Evolutionary conservation across 2,888 invertebrate genomes (phyloP).

Genomic region (Eristalis pertinax): DNA sequence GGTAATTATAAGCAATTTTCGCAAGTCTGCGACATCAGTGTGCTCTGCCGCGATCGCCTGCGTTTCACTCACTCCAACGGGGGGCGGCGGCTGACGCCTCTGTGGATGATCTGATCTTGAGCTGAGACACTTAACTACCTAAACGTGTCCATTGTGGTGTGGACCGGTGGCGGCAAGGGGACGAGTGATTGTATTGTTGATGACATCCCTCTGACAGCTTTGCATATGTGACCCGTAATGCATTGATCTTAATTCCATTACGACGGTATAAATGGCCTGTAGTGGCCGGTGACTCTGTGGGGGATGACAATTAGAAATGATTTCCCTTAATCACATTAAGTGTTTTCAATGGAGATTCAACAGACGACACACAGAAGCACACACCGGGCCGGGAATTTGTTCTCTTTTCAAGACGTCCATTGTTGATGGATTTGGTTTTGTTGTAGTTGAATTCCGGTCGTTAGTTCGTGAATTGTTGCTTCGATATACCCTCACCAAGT

Average conservation of each 20-base stretch:
- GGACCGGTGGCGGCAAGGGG: background rate
- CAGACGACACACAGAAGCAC: background rate
- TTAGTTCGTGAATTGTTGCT: background rate
- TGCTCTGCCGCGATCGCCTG: background rate
- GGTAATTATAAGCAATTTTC: constrained; percentile 52
- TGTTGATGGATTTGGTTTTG: background rate
- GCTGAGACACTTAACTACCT: constrained; percentile 8
- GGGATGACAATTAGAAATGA: constrained; percentile 60
- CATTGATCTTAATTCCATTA: constrained; percentile 61
- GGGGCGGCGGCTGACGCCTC: background rate
- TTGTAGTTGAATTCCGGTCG: background rate
- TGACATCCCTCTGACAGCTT: constrained; percentile 8
- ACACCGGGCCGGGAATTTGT: background rate
- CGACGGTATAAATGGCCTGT: constrained; percentile 38
- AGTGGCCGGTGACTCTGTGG: constrained; percentile 28
- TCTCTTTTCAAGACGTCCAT: background rate
- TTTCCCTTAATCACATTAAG: constrained; percentile 64
- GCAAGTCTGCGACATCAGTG: constrained; percentile 28
- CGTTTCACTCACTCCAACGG: background rate
- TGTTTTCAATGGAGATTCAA: constrained; percentile 34
- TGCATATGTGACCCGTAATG: background rate
- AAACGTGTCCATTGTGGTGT: constrained; percentile 3
- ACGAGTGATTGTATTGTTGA: background rate
- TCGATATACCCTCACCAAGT: background rate
- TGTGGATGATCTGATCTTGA: constrained; percentile 42